Percentiles rank a stretch among this genome's conserved stretches.
phyloP scores from a whole-genome alignment of 2,888 invertebrate species.

The Sarcophaga subvicina region DNA sequence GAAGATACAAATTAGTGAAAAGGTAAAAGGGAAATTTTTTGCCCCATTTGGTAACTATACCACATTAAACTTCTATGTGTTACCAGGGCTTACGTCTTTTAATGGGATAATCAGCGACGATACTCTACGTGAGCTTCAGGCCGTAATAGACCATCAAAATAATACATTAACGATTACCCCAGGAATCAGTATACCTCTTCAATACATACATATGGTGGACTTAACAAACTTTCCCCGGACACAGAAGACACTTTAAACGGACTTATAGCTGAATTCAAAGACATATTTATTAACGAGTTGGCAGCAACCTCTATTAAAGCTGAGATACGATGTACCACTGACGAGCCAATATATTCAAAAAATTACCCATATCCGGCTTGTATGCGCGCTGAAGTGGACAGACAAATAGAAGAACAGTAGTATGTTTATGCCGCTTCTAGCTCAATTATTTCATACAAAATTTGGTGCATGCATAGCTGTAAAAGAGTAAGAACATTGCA shows the following conservation, averaged over 20 bases:
- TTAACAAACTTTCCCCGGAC: not conserved
- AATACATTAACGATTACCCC: slow-evolving; percentile 52
- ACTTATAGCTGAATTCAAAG: not conserved
- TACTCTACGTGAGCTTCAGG: slow-evolving; percentile 53
- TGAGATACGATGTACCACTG: slow-evolving; percentile 74
- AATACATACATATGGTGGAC: not conserved
- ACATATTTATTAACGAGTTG: slow-evolving; percentile 10
- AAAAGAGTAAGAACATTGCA: too few relatives aligned
- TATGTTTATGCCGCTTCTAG: too few relatives aligned
- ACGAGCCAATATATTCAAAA: slow-evolving; percentile 75
- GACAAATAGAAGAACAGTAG: slow-evolving; percentile 74
- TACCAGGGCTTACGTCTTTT: slow-evolving; percentile 52
- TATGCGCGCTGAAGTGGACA: slow-evolving; percentile 76
- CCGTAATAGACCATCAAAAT: slow-evolving; percentile 63
- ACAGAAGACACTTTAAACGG: not conserved
- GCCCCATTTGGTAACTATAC: slow-evolving; percentile 35
- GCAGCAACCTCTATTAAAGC: slow-evolving; percentile 72
- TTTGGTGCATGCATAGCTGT: too few relatives aligned
- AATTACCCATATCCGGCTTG: slow-evolving; percentile 77
- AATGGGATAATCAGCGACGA: slow-evolving; percentile 62
- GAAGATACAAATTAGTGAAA: slow-evolving; percentile 3
- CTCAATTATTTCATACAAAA: too few relatives aligned
- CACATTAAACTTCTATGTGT: slow-evolving; percentile 47
- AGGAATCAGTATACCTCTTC: slow-evolving; percentile 6
- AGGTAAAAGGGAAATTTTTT: slow-evolving; percentile 31